A percentile compares a stretch with the other conserved stretches of the same genome.
phyloP scores from a whole-genome alignment of 2,113 vertebrate genomes.

The Ammodytes marinus region DNA sequence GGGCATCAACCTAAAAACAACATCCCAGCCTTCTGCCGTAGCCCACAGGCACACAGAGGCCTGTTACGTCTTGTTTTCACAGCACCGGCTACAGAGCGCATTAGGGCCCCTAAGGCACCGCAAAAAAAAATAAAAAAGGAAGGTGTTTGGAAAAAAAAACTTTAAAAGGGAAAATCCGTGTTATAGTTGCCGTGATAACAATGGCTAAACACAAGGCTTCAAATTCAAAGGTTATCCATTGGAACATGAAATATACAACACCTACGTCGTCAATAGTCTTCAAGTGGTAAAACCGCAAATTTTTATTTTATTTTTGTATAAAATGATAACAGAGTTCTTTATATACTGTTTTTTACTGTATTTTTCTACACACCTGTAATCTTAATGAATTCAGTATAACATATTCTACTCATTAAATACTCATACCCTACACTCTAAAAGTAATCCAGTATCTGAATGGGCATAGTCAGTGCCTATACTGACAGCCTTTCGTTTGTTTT shows the following conservation, averaged over 20 bases:
- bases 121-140: conserved; percentile 23
- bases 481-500: no score
- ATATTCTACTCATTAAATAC: background rate
- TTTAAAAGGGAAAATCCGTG: conserved; percentile 6
- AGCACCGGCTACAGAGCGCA: background rate
- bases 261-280: background rate
- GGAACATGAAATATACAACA: background rate
- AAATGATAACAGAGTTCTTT: no score
- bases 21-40: conserved; percentile 12
- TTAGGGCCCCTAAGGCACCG: conserved; percentile 23
- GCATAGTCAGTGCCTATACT: background rate
- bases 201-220: background rate
- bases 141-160: conserved; percentile 14
- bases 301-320: no score
- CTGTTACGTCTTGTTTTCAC: conserved; percentile 58
- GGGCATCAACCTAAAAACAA: conserved; percentile 65
- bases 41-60: conserved; percentile 57
- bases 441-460: background rate
- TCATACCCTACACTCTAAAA: background rate
- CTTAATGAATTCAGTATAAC: background rate
- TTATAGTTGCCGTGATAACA: background rate
- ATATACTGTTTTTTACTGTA: no score
- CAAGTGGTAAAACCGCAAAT: background rate
- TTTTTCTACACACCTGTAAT: background rate
- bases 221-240: background rate